Evolutionary conservation across 2,113 vertebrate species (phyloP), one percentile per base, ranked within the genome.

Genomic region (Bos javanicus): DNA sequence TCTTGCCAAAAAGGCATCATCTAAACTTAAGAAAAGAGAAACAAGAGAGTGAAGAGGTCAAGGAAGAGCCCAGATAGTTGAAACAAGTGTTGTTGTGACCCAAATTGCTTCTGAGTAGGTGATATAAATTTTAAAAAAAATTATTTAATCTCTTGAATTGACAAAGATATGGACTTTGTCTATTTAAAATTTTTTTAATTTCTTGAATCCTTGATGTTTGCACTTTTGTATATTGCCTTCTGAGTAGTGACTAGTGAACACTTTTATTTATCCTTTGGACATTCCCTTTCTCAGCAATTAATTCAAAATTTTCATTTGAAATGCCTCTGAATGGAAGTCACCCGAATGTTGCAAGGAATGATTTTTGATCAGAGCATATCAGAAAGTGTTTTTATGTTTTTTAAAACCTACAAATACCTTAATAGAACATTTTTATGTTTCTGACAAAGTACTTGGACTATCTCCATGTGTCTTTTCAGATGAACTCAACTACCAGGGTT

Each of bases 261-360:
- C 16, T 95, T 80, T 83, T 78, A 48, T 97, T 97, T 96, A 82
- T 96, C 50, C 30, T 71, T 93, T 91, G 93, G 92, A 87, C 3
- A 71, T 90, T 95, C 26, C 33, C 23, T 94, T 87, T 95, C 56
- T 48, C 60, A 85, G 39, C 84, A 74, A 92, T 96, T 83, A 89
- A 93, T 95, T 89, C 17, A 46, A 76, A 95, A 62, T 3, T 97
- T 95, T 80, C n/a, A 95, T 87, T 93, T 96, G 93, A 95, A 97
- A 94, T 87, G 50, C 4, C 56, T 60, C 76, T 59, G 43, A 95
- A 81, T 96, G 28, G 96, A 95, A 97, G 50, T 89, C n/a, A 93
- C 17, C 26, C 56, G 46, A 89, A 91, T 59, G 82, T 50, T 36
- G 3, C 1, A 95, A 86, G 46, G 33, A 86, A 25, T 57, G 4